phyloP scores from a whole-genome alignment of 2,113 vertebrate genomes.

The Gnathonemus longibarbis region DNA sequence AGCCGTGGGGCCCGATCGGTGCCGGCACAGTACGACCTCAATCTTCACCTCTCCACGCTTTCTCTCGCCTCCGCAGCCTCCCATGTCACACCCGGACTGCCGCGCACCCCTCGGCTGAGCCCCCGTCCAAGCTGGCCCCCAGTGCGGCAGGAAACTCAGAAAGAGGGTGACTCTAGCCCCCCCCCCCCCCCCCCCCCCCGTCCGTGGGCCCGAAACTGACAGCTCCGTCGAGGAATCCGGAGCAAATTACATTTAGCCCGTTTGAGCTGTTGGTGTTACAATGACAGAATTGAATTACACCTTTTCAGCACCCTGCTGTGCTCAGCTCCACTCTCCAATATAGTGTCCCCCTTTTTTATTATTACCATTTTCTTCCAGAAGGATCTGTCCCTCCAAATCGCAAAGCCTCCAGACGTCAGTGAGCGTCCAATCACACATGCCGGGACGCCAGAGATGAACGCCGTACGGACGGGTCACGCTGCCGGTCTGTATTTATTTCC shows the following conservation, averaged over 20 bases:
- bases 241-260: slow-evolving; percentile 24
- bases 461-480: slow-evolving; percentile 11
- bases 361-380: not conserved
- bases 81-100: not conserved
- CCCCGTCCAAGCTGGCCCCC: not conserved
- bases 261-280: not conserved
- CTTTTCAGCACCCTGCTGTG: slow-evolving; percentile 1
- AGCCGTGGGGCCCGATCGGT: not conserved
- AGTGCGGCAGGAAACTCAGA: not conserved
- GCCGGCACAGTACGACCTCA: not conserved
- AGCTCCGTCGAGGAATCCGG: slow-evolving; percentile 14
- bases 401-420: not conserved
- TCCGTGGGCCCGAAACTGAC: not conserved
- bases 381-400: not conserved
- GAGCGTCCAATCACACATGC: not conserved
- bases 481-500: slow-evolving; percentile 13
- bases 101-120: not conserved
- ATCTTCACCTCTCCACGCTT: not conserved
- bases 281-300: slow-evolving; percentile 17
- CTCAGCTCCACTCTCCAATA: not conserved
- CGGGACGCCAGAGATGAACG: not conserved
- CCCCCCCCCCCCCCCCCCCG: not conserved
- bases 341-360: not conserved
- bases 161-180: not conserved
- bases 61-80: not conserved